A percentile compares a stretch with the other conserved stretches of the same genome.
Conservation (phyloP, 2,888 invertebrate genomes). For the Cataglyphis albicans region DNA sequence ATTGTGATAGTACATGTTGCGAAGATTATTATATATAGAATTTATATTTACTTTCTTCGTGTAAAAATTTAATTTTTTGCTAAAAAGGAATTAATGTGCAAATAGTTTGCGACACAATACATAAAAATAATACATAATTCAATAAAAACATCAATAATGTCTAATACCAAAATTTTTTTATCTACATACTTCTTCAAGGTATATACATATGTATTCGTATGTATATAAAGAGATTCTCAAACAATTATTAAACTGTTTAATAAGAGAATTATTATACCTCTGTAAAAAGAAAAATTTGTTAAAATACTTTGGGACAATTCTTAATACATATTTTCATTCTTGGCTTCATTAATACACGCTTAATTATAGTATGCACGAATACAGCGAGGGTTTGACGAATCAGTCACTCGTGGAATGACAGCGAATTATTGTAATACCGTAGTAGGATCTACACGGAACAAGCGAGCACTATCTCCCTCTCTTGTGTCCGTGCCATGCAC, state of each 20-base stretch:
- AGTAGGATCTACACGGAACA: not conserved
- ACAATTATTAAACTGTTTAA: not conserved
- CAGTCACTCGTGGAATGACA: constrained; percentile 46
- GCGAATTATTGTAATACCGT: constrained; percentile 27
- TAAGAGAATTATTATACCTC: not conserved
- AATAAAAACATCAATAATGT: not conserved
- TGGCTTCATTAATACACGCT: not conserved
- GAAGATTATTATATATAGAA: no score
- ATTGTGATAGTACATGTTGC: not conserved
- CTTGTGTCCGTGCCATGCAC: constrained; percentile 36
- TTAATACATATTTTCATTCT: not conserved
- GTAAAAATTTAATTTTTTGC: not conserved
- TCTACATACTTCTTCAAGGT: not conserved
- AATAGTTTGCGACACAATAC: not conserved
- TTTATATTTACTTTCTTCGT: no score
- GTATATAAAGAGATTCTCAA: no score
- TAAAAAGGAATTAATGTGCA: not conserved
- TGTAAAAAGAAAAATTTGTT: not conserved
- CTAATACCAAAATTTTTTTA: not conserved
- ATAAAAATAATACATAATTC: not conserved
- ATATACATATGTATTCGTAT: not conserved
- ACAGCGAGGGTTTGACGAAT: constrained; percentile 26
- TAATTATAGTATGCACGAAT: not conserved
- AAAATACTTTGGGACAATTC: not conserved
- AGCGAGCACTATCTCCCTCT: constrained; percentile 3